A percentile compares a stretch with the other conserved stretches of the same genome.
Conservation (phyloP, 2,888 invertebrate species). For the Hypercompe scribonia region DNA sequence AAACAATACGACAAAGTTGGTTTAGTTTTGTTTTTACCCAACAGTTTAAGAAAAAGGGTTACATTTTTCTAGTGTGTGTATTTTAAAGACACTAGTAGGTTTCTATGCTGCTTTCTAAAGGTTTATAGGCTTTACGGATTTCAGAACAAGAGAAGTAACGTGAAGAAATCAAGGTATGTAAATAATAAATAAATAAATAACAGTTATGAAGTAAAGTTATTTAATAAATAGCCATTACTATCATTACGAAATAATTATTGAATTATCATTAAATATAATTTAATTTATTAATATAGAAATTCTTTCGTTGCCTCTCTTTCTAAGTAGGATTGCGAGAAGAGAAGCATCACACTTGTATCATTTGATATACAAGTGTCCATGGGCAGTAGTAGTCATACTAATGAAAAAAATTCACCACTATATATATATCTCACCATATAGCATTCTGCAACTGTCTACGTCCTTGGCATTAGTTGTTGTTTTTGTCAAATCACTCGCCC, state of each 20-base stretch:
- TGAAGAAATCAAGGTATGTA: too few species aligned
- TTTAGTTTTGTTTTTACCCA: not conserved
- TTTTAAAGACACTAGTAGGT: too few species aligned
- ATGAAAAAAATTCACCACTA: not conserved
- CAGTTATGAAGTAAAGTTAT: too few species aligned
- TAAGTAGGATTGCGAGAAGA: not conserved
- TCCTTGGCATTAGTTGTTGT: not conserved
- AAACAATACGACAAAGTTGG: conserved; percentile 14
- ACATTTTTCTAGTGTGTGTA: not conserved
- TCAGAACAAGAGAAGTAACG: not conserved
- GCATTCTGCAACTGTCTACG: not conserved
- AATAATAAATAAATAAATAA: too few species aligned
- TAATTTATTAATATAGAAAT: not conserved
- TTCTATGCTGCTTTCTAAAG: not conserved
- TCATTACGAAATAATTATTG: too few species aligned
- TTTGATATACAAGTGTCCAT: not conserved
- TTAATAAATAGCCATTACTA: too few species aligned
- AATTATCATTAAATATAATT: too few species aligned
- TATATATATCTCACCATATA: not conserved
- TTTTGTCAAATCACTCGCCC: not conserved
- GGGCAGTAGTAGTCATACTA: not conserved
- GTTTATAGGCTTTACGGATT: not conserved
- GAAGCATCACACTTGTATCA: not conserved
- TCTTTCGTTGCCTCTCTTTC: not conserved
- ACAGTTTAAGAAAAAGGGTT: not conserved